phyloP scores from a whole-genome alignment of 2,113 vertebrate species.

The Neodontobutis hainanensis region DNA sequence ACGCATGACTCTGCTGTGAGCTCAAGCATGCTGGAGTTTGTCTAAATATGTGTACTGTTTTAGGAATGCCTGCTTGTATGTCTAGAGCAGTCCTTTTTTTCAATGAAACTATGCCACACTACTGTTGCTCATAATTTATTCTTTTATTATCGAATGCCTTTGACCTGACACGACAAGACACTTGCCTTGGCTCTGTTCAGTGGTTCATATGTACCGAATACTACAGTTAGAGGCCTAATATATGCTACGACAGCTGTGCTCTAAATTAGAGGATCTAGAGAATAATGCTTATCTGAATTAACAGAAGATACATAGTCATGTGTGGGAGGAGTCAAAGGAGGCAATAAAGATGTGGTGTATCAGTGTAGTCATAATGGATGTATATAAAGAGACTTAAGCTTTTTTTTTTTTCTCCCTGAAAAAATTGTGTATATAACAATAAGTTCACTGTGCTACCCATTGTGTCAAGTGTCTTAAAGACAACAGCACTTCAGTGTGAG shows the following conservation, averaged over 20 bases:
- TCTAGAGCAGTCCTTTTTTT: slow-evolving; percentile 36
- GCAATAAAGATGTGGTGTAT: slow-evolving; percentile 45
- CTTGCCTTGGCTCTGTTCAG: slow-evolving; percentile 25
- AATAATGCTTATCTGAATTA: slow-evolving; percentile 1
- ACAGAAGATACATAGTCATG: not conserved
- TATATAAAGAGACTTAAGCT: slow-evolving; percentile 7
- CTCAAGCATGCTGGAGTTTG: slow-evolving; percentile 62
- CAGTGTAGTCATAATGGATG: slow-evolving; percentile 18
- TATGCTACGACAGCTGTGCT: not conserved
- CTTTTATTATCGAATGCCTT: slow-evolving; percentile 34
- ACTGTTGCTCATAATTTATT: slow-evolving; percentile 28
- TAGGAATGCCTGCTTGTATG: slow-evolving; percentile 52
- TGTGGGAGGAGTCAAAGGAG: slow-evolving; percentile 35
- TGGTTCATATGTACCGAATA: slow-evolving; percentile 13
- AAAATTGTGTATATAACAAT: slow-evolving; percentile 41
- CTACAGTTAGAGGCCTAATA: slow-evolving; percentile 23
- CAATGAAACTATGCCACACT: slow-evolving; percentile 12
- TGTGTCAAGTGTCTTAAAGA: slow-evolving; percentile 31
- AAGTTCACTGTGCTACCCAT: slow-evolving; percentile 42
- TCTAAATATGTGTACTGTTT: slow-evolving; percentile 50
- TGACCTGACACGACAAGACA: slow-evolving; percentile 30
- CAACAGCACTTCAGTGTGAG: slow-evolving; percentile 39
- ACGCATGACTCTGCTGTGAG: slow-evolving; percentile 53
- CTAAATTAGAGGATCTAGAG: not conserved
- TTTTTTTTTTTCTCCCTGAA: slow-evolving; percentile 28